Base-by-base conservation (phyloP, 2,797 vertebrate genomes). In the Fundulus diaphanus region DNA sequence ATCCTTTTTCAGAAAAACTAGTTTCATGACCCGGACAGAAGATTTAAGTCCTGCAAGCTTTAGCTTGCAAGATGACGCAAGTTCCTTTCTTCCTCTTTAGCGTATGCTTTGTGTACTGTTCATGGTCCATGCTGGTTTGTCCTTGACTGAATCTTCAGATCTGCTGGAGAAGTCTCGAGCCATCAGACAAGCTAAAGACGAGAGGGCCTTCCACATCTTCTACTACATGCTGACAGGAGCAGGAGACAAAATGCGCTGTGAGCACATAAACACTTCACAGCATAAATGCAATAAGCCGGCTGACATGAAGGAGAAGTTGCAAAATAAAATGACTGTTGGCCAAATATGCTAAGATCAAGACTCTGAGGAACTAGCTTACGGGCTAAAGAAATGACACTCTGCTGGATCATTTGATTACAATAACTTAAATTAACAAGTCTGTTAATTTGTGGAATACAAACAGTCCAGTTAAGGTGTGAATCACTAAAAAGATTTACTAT, bases 111-210 rank as follows among this genome's bases (percentile, higher is more conserved):
- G 40, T n/a, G 61, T 65, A 7, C 61, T n/a, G 22, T 20, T 40
- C 13, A 33, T 37, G 61, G 33, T 65, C 24, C 2, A 3, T 42
- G 7, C 22, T 27, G 24, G 24, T 75, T 72, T 71, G 54, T 80
- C 86, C 89, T 94, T 94, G 73, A 95, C 88, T 66, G 57, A 78
- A 54, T 52, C 42, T 3, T 65, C 93, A 99, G 98, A 99, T 92
- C 94, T 99, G 51, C 83, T 99, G 95, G 98, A 99, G 91, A 99
- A 99, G 84, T 99, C 98, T 57, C 96, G 98, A 24, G 97, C 97
- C 54, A 96, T 99, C 91, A 96, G 98, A 81, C 98, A 99, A 89
- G 98, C 98, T 70, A 97, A 97, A 90, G 97, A 98, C 0, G 98
- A 99, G 79, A 90, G 98, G 63, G 95, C 95, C 72, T 99, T 99